These are phyloP conservation scores for Sycophila sp. DNA, from an alignment of 1,140 invertebrate species.

Conservation along the genomic window DNA sequence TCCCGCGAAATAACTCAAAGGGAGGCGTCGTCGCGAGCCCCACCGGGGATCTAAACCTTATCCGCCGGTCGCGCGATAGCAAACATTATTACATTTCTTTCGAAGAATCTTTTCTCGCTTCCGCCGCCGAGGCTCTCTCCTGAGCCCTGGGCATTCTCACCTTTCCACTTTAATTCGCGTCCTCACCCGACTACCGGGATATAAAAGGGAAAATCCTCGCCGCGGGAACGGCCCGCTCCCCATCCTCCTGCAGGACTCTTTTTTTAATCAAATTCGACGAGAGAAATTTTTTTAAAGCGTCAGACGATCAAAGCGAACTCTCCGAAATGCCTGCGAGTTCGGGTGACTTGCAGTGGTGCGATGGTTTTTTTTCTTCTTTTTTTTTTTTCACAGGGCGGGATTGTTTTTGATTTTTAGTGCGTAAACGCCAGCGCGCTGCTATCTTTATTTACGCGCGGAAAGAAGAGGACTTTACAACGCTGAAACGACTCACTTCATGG, in stretches of 20 bases:
- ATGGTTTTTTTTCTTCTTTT: neutral
- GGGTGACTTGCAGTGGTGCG: too few relatives aligned
- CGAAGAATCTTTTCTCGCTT: slow-evolving; percentile 26
- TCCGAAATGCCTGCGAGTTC: too few relatives aligned
- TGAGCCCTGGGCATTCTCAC: slow-evolving; percentile 20
- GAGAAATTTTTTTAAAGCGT: slow-evolving; percentile 4
- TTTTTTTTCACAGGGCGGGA: neutral
- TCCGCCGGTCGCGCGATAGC: slow-evolving; percentile 8
- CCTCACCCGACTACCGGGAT: neutral
- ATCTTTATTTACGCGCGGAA: neutral
- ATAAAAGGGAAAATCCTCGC: neutral
- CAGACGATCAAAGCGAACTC: too few relatives aligned
- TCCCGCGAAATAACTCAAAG: slow-evolving; percentile 46
- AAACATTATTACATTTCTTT: slow-evolving; percentile 47
- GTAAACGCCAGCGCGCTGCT: neutral
- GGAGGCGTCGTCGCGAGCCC: slow-evolving; percentile 32
- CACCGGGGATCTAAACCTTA: slow-evolving; percentile 32
- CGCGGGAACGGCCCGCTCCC: neutral
- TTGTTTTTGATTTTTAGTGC: too few relatives aligned
- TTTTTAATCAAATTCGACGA: slow-evolving; percentile 18
- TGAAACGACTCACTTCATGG: slow-evolving; percentile 44
- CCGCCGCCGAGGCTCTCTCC: too few relatives aligned
- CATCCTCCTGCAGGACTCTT: neutral
- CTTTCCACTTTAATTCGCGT: slow-evolving; percentile 13
- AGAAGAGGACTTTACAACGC: slow-evolving; percentile 29